phyloP scores from a whole-genome alignment of 2,888 invertebrate genomes.

The Tipula helvola region DNA sequence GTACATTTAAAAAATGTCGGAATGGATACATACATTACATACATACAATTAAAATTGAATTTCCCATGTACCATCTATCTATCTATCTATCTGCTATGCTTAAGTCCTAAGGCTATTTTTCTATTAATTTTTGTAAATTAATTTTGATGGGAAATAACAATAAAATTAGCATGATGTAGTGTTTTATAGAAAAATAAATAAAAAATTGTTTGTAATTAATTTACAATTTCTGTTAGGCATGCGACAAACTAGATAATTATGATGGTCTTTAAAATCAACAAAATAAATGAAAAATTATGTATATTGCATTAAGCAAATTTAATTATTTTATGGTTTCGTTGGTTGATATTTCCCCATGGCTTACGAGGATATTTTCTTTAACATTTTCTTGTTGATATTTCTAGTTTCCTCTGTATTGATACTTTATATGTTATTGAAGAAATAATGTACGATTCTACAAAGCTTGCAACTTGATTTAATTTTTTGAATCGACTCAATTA shows the following conservation, averaged over 20 bases:
- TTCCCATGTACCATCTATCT: neutral
- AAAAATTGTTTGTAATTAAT: neutral
- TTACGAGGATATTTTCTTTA: no score
- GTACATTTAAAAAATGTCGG: neutral
- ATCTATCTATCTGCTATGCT: neutral
- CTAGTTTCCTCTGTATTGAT: no score
- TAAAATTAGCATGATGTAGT: neutral
- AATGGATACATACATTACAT: neutral
- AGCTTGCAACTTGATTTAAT: no score
- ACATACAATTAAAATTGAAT: neutral
- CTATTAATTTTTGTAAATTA: neutral
- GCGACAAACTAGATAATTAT: neutral
- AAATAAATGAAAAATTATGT: no score
- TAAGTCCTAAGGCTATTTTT: neutral
- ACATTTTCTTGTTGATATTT: no score
- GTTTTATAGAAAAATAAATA: neutral
- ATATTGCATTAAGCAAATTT: no score
- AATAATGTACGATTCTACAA: no score
- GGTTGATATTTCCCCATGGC: no score
- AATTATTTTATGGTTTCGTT: no score
- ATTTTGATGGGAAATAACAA: neutral
- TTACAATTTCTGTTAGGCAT: neutral
- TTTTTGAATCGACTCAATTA: no score
- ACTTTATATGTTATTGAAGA: no score
- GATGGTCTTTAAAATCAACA: neutral